These are phyloP conservation scores for Ariolimax columbianus DNA, from an alignment of 2,888 invertebrate genomes.

Conservation along the genomic window DNA sequence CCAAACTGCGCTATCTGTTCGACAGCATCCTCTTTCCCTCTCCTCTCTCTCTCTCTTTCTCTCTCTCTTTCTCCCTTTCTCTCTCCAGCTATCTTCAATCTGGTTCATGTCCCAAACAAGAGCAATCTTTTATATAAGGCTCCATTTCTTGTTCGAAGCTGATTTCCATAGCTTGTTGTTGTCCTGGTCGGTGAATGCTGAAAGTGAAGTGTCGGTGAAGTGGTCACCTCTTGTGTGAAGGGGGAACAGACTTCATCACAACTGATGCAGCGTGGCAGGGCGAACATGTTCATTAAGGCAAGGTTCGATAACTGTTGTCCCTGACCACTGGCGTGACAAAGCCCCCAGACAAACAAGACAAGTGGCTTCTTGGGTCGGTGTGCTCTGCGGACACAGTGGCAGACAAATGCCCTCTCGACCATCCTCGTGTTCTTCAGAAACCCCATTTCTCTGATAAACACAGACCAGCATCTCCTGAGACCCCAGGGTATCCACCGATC, in stretches of 20 bases:
- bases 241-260: slow-evolving; percentile 13
- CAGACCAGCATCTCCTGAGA: background rate
- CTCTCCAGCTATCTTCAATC: background rate
- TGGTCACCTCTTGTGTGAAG: slow-evolving; percentile 32
- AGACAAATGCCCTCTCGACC: background rate
- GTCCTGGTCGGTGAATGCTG: slow-evolving; percentile 33
- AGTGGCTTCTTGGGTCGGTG: background rate
- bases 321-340: background rate
- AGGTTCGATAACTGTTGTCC: background rate
- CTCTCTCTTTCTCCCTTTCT: background rate
- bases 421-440: slow-evolving; percentile 9
- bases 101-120: background rate
- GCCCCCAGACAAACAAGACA: background rate
- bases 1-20: too few relatives aligned
- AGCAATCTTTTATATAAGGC: background rate
- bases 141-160: background rate
- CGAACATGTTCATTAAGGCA: slow-evolving; percentile 11
- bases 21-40: too few relatives aligned
- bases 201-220: slow-evolving; percentile 40
- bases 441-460: background rate
- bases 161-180: slow-evolving; percentile 42
- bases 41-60: background rate
- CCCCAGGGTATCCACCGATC: background rate
- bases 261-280: background rate
- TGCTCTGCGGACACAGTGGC: background rate